These are phyloP conservation scores for Leptopterna dolabrata DNA, from an alignment of 2,888 invertebrate species.

Conservation along the genomic window DNA sequence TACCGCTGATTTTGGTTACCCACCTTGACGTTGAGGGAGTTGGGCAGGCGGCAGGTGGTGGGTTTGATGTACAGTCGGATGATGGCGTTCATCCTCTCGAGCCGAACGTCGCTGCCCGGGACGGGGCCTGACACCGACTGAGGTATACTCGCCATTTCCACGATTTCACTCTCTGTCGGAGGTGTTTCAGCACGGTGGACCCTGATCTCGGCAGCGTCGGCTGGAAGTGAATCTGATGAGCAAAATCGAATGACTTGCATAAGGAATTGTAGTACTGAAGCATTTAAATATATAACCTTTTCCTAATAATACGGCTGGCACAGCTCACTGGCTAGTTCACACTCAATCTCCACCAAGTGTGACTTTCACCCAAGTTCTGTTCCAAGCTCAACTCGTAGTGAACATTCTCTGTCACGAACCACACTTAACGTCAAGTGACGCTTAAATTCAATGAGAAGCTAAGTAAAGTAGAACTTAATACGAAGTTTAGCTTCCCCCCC, in stretches of 20 bases:
- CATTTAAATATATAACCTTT: too few species aligned
- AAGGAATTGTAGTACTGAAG: too few species aligned
- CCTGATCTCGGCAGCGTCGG: not conserved
- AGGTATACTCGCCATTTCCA: constrained; percentile 7
- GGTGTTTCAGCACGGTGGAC: not conserved
- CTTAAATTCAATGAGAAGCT: too few species aligned
- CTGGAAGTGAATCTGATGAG: not conserved
- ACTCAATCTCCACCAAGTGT: too few species aligned
- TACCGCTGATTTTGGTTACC: constrained; percentile 53
- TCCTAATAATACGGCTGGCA: too few species aligned
- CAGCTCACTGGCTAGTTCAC: too few species aligned
- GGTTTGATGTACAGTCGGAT: constrained; percentile 73
- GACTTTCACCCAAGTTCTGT: too few species aligned
- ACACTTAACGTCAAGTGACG: too few species aligned
- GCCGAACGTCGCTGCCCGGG: constrained; percentile 52
- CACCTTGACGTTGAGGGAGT: constrained; percentile 75
- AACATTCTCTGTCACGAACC: too few species aligned
- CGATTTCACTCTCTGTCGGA: not conserved
- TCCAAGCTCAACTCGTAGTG: too few species aligned
- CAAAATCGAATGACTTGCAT: not conserved
- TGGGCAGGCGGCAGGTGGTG: constrained; percentile 72
- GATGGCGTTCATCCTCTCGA: constrained; percentile 39
- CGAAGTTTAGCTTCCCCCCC: too few species aligned
- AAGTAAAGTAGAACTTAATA: too few species aligned
- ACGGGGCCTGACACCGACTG: not conserved